These are phyloP conservation scores for Picathartes gymnocephalus DNA, from an alignment of 2,113 vertebrate species.

Conservation along the genomic window DNA sequence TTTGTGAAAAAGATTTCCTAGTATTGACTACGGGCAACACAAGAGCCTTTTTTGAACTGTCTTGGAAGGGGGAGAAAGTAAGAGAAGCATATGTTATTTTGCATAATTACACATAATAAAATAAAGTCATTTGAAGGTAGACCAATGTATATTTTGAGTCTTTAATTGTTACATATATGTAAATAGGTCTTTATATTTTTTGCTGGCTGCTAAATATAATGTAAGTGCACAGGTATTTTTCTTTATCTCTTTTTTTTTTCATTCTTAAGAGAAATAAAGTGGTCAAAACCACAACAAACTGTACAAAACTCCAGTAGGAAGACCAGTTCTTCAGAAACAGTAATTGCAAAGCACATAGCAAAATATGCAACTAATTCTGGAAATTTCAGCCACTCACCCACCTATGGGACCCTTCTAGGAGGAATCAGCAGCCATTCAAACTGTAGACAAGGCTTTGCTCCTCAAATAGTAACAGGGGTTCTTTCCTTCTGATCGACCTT, in stretches of 20 bases:
- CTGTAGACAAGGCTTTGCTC: neutral
- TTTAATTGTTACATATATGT: neutral
- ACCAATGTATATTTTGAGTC: neutral
- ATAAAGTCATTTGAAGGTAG: neutral
- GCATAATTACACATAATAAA: neutral
- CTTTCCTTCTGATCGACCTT: neutral
- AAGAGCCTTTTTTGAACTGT: neutral
- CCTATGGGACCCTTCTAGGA: neutral
- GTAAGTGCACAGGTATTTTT: neutral
- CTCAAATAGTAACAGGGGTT: neutral
- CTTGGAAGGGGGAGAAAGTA: accelerated
- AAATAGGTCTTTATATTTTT: neutral
- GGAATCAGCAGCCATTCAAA: neutral
- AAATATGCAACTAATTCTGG: neutral
- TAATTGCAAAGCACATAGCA: neutral
- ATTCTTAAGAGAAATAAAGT: neutral
- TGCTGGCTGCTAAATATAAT: neutral
- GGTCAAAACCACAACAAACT: neutral
- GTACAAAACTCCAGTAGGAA: neutral
- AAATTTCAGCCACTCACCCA: neutral
- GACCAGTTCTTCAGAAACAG: neutral
- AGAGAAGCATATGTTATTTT: neutral
- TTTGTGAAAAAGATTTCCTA: neutral
- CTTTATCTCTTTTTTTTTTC: neutral
- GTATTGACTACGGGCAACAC: neutral